Evolutionary conservation across 2,797 vertebrate genomes (phyloP).

Genomic region (Ceryle rudis): DNA sequence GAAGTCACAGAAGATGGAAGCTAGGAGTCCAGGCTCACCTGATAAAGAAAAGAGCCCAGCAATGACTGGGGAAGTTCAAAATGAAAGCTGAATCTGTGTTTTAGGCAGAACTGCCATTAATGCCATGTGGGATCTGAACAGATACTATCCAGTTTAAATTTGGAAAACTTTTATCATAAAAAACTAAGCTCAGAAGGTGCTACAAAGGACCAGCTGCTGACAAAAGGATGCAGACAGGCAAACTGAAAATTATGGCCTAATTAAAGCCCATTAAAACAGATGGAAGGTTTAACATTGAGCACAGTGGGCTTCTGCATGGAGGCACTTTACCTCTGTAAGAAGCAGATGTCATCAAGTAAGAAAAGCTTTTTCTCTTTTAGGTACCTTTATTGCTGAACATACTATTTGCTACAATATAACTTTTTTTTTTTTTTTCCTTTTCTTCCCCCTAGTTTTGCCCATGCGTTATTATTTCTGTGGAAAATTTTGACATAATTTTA

Average conservation of each 20-base stretch:
- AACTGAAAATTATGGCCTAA: neutral
- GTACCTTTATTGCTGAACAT: neutral
- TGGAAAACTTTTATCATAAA: neutral
- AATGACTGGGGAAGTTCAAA: neutral
- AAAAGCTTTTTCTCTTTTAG: neutral
- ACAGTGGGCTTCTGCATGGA: neutral
- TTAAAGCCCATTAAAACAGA: neutral
- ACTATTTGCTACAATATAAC: neutral
- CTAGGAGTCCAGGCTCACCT: neutral
- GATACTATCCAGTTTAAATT: neutral
- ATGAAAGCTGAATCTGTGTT: neutral
- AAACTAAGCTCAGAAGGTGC: neutral
- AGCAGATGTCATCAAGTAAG: neutral
- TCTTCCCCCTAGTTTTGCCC: neutral
- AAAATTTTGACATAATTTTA: neutral
- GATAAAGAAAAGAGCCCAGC: neutral
- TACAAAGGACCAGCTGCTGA: neutral
- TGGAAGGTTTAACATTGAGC: neutral
- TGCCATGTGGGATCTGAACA: neutral
- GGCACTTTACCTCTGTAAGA: neutral
- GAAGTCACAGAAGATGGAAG: neutral
- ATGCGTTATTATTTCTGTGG: neutral
- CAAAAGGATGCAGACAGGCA: neutral
- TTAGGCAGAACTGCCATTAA: neutral
- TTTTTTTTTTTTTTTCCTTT: neutral